Evolutionary conservation across 2,113 vertebrate species (phyloP).

Genomic region (Smithornis capensis): DNA sequence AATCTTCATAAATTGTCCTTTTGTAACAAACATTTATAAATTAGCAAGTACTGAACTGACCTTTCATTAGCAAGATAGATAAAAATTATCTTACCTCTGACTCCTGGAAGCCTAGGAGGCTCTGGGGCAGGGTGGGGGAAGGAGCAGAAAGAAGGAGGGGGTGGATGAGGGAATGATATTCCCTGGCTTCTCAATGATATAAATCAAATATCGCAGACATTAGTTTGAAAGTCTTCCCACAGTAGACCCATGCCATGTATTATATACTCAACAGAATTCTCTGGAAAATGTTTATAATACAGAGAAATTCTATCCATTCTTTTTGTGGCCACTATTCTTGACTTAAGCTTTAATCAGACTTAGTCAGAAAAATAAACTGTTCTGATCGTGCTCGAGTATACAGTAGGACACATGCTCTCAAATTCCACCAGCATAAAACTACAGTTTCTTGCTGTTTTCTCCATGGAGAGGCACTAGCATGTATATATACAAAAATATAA

Average conservation of each 20-base stretch:
- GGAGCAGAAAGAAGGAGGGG: background rate
- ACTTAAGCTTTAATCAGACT: background rate
- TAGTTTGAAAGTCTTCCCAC: background rate
- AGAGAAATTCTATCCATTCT: background rate
- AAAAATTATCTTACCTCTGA: conserved; percentile 68
- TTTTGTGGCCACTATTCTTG: background rate
- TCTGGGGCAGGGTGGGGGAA: background rate
- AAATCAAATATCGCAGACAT: background rate
- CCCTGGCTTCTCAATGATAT: conserved; percentile 46
- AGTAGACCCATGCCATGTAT: background rate
- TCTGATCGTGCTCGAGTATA: background rate
- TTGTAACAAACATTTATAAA: background rate
- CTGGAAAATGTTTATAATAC: background rate
- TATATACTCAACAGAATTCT: background rate
- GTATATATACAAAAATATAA: background rate
- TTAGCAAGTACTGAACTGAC: background rate
- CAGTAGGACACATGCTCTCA: background rate
- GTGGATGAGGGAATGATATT: conserved; percentile 29
- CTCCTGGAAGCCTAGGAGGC: conserved; percentile 36
- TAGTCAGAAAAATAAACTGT: background rate
- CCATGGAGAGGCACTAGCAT: background rate
- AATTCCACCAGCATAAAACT: background rate
- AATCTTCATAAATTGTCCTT: background rate
- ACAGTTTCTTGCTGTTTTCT: background rate
- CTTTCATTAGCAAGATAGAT: background rate